Evolutionary conservation across 2,113 vertebrate genomes (phyloP).

Genomic region (Hipposideros armiger): DNA sequence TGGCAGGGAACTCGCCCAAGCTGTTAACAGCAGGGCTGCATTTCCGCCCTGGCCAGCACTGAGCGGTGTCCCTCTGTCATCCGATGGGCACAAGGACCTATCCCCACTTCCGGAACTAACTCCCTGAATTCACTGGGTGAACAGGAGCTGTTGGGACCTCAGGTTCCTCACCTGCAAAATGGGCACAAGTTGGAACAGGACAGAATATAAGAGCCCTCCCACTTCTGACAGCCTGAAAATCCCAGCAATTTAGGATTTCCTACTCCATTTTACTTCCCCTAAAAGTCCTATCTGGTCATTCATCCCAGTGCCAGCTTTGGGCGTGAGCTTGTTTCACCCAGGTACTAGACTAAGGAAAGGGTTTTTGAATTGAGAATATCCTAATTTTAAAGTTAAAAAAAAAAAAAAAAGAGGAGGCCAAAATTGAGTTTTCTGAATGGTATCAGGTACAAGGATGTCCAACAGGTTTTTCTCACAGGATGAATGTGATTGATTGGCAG

Average conservation of each 20-base stretch:
- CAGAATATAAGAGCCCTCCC: neutral
- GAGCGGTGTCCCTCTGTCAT: neutral
- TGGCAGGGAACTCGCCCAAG: neutral
- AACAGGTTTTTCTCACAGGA: neutral
- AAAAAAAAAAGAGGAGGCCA: neutral
- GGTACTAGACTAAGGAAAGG: neutral
- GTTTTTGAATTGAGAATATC: neutral
- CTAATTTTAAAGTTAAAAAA: neutral
- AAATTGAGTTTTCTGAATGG: neutral
- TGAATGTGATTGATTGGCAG: neutral
- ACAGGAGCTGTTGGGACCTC: neutral
- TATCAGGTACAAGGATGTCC: neutral
- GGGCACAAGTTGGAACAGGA: neutral
- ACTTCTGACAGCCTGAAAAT: neutral
- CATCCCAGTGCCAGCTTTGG: neutral
- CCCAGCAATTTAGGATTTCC: neutral
- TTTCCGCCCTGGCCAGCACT: neutral
- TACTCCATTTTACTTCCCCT: neutral
- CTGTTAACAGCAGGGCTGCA: neutral
- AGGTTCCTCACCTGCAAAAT: neutral
- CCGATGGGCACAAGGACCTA: neutral
- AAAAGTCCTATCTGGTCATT: neutral
- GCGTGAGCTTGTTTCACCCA: neutral
- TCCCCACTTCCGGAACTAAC: neutral
- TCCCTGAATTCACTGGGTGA: neutral